Base-by-base conservation (phyloP, 2,113 vertebrate species). In the Triplophysa rosa region DNA sequence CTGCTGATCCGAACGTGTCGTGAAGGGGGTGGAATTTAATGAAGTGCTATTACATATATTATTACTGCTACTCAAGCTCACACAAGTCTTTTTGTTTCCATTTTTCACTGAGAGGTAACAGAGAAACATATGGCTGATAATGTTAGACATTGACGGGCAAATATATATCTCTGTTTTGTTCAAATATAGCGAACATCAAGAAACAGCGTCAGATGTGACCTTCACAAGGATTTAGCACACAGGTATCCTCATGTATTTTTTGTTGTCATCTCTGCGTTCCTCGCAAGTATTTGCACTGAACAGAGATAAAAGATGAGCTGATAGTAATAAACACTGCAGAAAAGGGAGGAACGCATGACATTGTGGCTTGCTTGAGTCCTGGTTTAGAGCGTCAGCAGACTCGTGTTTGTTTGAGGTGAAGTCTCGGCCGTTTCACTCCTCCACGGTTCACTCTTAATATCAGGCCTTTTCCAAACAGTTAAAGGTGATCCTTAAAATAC, bases 401-500 rank as follows among this genome's bases (percentile, higher is more conserved):
- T 54, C 29, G 1, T 21, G 23, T 26, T 17, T 37, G 26, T 78
- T 26, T 77, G 77, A 47, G 66, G 78, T 72, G 75, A 70, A 59
- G 56, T 67, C 73, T 63, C 58, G 56, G 69, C 80, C 81, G 79
- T 63, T 54, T 49, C 77, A 33, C 78, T 62, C 80, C 82, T 67
- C 82, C 29, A 78, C 72, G 73, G 66, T 47, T 85, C 82, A 84
- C 86, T 84, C 85, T 85, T 84, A 81, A 83, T 84, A 82, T 70
- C 82, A 84, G 86, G 84, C 83, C 82, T 86, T 78, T 84, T 79
- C 84, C 58, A 78, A 72, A 86, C 80, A 79, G 79, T 91, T 93
- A 91, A 93, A 92, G 90, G 89, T 90, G 90, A 88, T 85, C 77
- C 80, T 80, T 75, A 83, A 86, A 88, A 91, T 88, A 89, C 88